phyloP scores from a whole-genome alignment of 2,888 invertebrate species.

The Dione juno region DNA sequence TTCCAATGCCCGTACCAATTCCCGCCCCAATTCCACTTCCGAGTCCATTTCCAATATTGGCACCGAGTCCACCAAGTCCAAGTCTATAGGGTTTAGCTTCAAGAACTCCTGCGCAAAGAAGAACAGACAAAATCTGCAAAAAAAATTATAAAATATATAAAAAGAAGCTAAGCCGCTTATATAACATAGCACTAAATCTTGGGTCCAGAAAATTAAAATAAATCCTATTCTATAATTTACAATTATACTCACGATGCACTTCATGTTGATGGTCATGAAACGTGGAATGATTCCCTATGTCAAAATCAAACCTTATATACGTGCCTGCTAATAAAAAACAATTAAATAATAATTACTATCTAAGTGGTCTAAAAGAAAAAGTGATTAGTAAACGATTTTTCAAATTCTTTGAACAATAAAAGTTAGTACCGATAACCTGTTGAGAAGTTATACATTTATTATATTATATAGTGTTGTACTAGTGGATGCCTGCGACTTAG shows the following conservation, averaged over 20 bases:
- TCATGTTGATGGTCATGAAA: conserved; percentile 28
- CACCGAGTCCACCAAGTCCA: conserved; percentile 13
- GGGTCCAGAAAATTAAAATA: background rate
- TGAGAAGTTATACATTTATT: too few relatives aligned
- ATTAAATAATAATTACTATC: conserved; percentile 30
- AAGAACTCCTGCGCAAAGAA: conserved; percentile 19
- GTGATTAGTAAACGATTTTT: conserved; percentile 23
- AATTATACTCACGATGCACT: conserved; percentile 28
- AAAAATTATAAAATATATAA: background rate
- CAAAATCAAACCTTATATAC: conserved; percentile 25
- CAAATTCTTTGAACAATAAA: background rate
- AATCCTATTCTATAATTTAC: background rate
- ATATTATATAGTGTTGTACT: background rate
- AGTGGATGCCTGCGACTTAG: background rate
- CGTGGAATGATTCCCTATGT: background rate
- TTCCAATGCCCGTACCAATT: background rate
- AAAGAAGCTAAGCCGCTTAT: too few relatives aligned
- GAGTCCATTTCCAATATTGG: background rate
- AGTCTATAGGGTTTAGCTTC: conserved; percentile 18
- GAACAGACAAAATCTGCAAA: conserved; percentile 20
- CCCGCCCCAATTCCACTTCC: background rate
- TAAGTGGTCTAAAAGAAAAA: conserved; percentile 15
- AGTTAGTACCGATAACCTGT: background rate
- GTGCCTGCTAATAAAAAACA: background rate
- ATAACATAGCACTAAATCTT: too few relatives aligned